phyloP scores from a whole-genome alignment of 2,888 invertebrate genomes.

The Acanthosoma haemorrhoidale region DNA sequence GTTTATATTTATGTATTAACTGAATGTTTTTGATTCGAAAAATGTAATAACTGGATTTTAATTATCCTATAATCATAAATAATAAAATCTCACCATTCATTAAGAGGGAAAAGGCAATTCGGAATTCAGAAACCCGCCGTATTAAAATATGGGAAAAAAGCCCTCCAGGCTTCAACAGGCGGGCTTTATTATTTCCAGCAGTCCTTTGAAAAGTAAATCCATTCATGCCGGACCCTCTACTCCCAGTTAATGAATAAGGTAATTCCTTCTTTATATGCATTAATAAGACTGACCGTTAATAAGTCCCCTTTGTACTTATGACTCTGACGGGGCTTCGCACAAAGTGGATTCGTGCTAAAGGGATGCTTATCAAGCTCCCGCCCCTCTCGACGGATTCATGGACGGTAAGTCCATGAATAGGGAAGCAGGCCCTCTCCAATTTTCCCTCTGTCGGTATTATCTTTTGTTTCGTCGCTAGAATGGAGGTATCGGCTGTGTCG shows the following conservation, averaged over 20 bases:
- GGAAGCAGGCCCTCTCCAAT: not conserved
- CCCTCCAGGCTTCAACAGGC: not conserved
- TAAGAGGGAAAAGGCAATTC: no score
- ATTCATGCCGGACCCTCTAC: no score
- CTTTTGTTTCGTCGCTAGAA: not conserved
- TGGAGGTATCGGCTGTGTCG: not conserved
- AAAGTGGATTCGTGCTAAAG: slow-evolving; percentile 6
- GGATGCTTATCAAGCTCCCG: no score
- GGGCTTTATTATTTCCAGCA: not conserved
- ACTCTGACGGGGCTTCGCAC: not conserved
- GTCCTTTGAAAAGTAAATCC: not conserved
- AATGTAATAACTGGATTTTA: no score
- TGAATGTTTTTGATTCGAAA: no score
- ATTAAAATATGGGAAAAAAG: not conserved
- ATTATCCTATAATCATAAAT: no score
- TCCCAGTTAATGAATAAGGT: not conserved
- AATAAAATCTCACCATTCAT: no score
- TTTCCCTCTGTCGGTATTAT: not conserved
- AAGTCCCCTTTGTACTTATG: not conserved
- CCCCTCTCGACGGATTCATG: no score
- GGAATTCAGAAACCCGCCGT: not conserved
- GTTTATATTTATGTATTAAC: no score
- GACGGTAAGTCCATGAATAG: slow-evolving; percentile 5
- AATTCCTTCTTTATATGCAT: slow-evolving; percentile 12
- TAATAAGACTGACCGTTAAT: slow-evolving; percentile 8